Evolutionary conservation across 2,888 invertebrate genomes (phyloP).

Genomic region (Hoplodrina blanda): DNA sequence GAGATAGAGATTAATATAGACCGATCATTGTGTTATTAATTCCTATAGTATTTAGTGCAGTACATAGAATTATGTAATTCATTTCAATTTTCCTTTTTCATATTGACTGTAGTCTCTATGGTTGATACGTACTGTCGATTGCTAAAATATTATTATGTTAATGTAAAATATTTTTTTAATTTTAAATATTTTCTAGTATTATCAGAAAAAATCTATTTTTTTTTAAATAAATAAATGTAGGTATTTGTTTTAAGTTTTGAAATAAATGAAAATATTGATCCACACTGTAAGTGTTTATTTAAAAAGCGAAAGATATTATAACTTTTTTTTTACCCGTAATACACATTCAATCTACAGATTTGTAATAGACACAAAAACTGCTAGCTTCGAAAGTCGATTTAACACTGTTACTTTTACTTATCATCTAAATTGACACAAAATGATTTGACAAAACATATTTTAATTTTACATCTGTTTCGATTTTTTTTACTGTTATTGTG

Average conservation of each 20-base stretch:
- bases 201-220: too few relatives aligned
- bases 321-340: constrained; percentile 27
- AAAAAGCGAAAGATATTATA: constrained; percentile 21
- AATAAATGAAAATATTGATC: constrained; percentile 28
- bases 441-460: constrained; percentile 1
- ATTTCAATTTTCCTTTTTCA: too few relatives aligned
- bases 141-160: too few relatives aligned
- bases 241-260: background rate
- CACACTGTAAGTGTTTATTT: constrained; percentile 36
- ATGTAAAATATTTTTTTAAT: too few relatives aligned
- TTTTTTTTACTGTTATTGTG: constrained; percentile 9
- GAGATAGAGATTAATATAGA: too few relatives aligned
- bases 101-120: too few relatives aligned
- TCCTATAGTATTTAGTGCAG: too few relatives aligned
- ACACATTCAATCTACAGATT: constrained; percentile 9
- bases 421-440: constrained; percentile 1
- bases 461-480: constrained; percentile 3
- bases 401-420: constrained; percentile 5
- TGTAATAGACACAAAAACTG: constrained; percentile 8
- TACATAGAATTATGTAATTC: too few relatives aligned
- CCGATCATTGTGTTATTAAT: too few relatives aligned
- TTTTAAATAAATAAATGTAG: too few relatives aligned
- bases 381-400: background rate
- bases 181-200: too few relatives aligned
- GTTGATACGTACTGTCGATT: too few relatives aligned